Evolutionary conservation across 2,113 vertebrate genomes (phyloP).

Genomic region (Calypte anna): DNA sequence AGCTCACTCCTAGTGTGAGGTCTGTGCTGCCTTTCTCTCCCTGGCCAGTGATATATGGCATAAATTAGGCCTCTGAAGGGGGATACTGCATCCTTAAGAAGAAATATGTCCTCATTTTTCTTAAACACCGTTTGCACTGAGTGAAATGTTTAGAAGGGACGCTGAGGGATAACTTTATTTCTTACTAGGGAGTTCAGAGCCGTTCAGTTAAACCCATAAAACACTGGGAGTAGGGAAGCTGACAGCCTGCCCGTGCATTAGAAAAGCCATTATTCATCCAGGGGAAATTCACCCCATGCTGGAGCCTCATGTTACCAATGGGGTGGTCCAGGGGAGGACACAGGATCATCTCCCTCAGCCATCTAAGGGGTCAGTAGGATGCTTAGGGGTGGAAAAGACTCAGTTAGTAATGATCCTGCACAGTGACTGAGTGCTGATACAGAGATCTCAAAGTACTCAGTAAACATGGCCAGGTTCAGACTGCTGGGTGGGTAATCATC

Average conservation of each 20-base stretch:
- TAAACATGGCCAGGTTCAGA: not conserved
- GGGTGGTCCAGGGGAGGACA: constrained; percentile 34
- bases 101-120: constrained; percentile 95
- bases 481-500: not conserved
- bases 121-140: constrained; percentile 97
- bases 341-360: constrained; percentile 1
- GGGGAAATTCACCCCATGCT: constrained; percentile 66
- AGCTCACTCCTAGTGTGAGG: constrained; percentile 58
- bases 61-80: constrained; percentile 83
- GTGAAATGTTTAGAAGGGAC: constrained; percentile 99
- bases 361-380: not conserved
- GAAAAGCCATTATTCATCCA: constrained; percentile 88
- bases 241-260: constrained; percentile 88
- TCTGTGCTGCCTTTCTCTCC: constrained; percentile 65
- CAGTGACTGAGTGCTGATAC: not conserved
- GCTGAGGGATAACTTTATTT: constrained; percentile 98
- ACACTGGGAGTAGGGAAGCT: constrained; percentile 82
- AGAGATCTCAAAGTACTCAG: not conserved
- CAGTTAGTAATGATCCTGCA: not conserved
- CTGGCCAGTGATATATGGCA: constrained; percentile 79
- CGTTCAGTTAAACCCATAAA: constrained; percentile 96
- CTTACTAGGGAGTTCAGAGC: constrained; percentile 99
- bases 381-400: not conserved
- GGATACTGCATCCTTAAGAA: constrained; percentile 89
- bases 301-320: constrained; percentile 28